Base-by-base conservation (phyloP, 2,113 vertebrate genomes). In the Suncus etruscus region DNA sequence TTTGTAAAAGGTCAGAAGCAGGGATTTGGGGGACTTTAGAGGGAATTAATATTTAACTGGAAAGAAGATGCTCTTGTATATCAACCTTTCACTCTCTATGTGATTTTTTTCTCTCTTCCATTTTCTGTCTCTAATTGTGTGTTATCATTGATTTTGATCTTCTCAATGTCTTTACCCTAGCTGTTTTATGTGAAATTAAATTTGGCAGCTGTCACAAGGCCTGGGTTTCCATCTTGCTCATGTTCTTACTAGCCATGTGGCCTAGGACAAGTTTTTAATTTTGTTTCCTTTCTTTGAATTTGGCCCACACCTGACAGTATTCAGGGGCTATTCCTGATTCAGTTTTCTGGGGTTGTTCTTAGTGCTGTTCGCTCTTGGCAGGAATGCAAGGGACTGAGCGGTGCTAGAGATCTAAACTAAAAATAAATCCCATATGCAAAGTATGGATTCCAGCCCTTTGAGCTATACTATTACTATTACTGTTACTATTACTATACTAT, bases 141-240 rank as follows among this genome's bases (percentile, higher is more conserved):
- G 11, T 90, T 94, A 45, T 85, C 29, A 61, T 84, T 79, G 47
- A 11, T 66, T 87, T 47, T 82, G 5, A 11, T 27, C 22, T 66
- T 69, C 50, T 83, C 6, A 32, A 4, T 85, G 18, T 75, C n/a
- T 88, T 6, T 78, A 65, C 39, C 45, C 8, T 20, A 32, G 50
- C 29, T 92, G 3, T 15, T 25, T 91, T 83, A 63, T 48, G 11
- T 20, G 54, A 94, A 85, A 85, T 82, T 16, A 61, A 65, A 85
- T 75, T 74, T 74, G 72, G 16, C 68, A 69, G 39, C 45, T 72
- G n/a, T 18, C 50, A 78, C 7, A 12, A 39, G 58, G 2, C 66
- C 73, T 89, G 39, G 22, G 24, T 54, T 86, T 76, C 39, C 48
- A 1, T 88, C 24, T 68, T 77, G 32, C 12, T 50, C 20, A 50